Evolutionary conservation across 1,140 invertebrate species (phyloP), one percentile per base, ranked within the genome.

Genomic region (Onthophagus taurus): DNA sequence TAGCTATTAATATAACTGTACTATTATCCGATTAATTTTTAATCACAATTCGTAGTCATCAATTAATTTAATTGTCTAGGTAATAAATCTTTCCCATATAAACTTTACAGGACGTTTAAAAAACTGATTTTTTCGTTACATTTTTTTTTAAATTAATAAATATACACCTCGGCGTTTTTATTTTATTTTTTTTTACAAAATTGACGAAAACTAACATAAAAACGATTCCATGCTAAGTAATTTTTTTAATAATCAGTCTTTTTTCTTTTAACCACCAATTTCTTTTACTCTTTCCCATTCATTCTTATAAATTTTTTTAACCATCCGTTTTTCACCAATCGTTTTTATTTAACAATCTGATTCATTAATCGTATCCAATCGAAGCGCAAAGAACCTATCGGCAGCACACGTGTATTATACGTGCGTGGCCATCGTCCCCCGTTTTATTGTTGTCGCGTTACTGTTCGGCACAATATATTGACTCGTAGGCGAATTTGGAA

Each of bases 381-480:
- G n/a, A n/a, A n/a, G n/a, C n/a, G n/a, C n/a, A n/a, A n/a, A n/a
- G n/a, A n/a, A n/a, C n/a, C n/a, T n/a, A n/a, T n/a, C n/a, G n/a
- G n/a, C 13, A 29, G 17, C 24, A 41, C 21, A 14, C 9, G 38
- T 19, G 18, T 59, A 61, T 60, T 73, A 77, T 64, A 77, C 75
- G 57, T 76, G 74, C 42, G 75, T 77, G 24, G 75, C 75, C 52
- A 77, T 62, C 19, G 75, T 76, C 12, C 72, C 74, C 39, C 75
- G 65, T 59, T 76, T 76, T 31, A 76, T 65, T 33, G 68, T 70
- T 19, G 66, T 59, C 49, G 67, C 64, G 31, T 60, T 59, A 13
- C 63, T 60, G 52, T 57, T 65, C 16, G 62, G 55, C 16, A 66
- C 58, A 17, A 70, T 69, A 45, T 69, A 69, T 46, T 76, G 74